These are phyloP conservation scores for Mastigias papua DNA, from an alignment of 30 jellyfish, hydroid and myxozoan genomes.

Conservation along the genomic window DNA sequence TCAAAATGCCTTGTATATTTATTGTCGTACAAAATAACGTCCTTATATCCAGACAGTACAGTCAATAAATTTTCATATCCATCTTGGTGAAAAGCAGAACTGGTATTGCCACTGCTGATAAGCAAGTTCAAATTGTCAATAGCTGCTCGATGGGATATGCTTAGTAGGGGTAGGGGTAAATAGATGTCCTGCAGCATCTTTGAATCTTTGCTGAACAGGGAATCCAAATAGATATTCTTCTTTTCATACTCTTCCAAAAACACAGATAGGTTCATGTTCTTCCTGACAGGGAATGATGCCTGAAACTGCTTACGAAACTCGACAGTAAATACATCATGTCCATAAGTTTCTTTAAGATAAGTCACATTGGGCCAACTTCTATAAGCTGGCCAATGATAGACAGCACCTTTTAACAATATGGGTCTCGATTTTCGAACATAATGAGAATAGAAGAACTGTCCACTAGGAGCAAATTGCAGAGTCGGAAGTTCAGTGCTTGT, in stretches of 20 bases:
- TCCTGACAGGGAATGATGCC: constrained; percentile 46
- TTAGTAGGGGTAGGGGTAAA: constrained; percentile 49
- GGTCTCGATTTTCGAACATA: constrained; percentile 66
- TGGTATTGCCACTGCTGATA: constrained; percentile 80
- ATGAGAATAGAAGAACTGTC: constrained; percentile 38
- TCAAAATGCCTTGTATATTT: constrained; percentile 46
- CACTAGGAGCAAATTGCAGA: constrained; percentile 46
- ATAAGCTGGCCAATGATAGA: constrained; percentile 65
- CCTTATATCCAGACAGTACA: constrained; percentile 55
- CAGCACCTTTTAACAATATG: constrained; percentile 40
- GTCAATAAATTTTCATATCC: constrained; percentile 73
- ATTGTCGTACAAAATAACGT: constrained; percentile 61
- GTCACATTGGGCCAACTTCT: constrained; percentile 46
- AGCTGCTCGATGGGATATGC: constrained; percentile 2
- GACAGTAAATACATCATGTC: constrained; percentile 41
- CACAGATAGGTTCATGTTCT: constrained; percentile 13
- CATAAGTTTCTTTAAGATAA: constrained; percentile 17
- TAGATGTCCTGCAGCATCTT: constrained; percentile 45
- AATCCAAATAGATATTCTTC: constrained; percentile 51
- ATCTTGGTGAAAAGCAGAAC: constrained; percentile 85
- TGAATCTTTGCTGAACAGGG: constrained; percentile 47
- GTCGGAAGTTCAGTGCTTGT: neutral
- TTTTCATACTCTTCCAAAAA: constrained; percentile 48
- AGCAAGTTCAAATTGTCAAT: constrained; percentile 49
- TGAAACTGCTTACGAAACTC: constrained; percentile 56